Evolutionary conservation across 30 jellyfish, hydroid and myxozoan species (phyloP), one percentile per base, ranked within the genome.

Genomic region (Rhopilema esculentum): DNA sequence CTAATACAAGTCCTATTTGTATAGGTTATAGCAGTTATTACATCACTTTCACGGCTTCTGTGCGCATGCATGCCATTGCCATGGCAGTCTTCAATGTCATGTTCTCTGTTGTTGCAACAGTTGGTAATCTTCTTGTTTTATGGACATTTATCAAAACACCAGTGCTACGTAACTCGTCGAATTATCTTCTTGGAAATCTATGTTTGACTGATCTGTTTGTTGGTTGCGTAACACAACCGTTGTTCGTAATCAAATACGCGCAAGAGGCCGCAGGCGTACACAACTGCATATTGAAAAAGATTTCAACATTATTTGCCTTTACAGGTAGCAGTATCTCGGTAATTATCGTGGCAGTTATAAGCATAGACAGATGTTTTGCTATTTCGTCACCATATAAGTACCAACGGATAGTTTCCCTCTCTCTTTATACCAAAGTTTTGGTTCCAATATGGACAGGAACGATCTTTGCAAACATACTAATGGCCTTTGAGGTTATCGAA

Each of bases 351-450:
- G 50, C 83, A 6, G 25, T 31, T n/a, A 72, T 72, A 16, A 72
- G 83, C 66, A 26, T 72, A 31, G 83, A 72, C 25, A 64, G 83
- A 16, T 72, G 83, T 33, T 72, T 72, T 25, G 83, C 83, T 1
- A 29, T 72, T 12, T 72, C 28, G 12, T 31, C 1, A 16, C 83
- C 83, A 63, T 72, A 25, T 66, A 31, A 26, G 9, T 72, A 72
- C 66, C 67, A 72, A 33, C 16, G 66, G 66, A 7, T 16, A 7
- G 25, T 72, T 21, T 12, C 26, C 1, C 21, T 30, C 7, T 19
- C 22, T 16, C 23, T 27, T 9, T 31, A 72, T 25, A 16, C 25
- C 50, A 40, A 40, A 12, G 57, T 40, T 40, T 12, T 40, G 9
- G 12, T 12, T 40, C 57, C 57, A 2, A 40, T 40, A 12, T 12